Evolutionary conservation across 1,140 invertebrate genomes (phyloP), one percentile per base, ranked within the genome.

Genomic region (Andricus grossulariae): DNA sequence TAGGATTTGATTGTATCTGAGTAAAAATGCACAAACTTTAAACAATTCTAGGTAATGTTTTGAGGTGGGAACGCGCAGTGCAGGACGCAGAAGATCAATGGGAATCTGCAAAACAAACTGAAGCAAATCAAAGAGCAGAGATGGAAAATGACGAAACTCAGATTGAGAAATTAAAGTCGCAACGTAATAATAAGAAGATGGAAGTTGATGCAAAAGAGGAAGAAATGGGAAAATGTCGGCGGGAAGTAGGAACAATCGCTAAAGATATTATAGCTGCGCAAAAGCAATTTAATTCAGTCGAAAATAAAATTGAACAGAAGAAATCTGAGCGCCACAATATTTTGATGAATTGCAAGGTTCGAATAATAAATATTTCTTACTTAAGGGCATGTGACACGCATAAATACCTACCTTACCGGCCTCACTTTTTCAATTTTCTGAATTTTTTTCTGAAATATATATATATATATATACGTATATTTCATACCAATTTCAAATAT

Each of bases 31-130:
- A 10, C 10, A 45, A 45, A 45, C 39, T 45, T 10, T 10, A 45
- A 45, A 10, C 7, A 45, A 45, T 55, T 54, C 32, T 60, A 97
- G 96, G 96, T 82, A 98, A 98, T 92, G 97, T 99, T 60, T 94
- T 95, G 71, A 94, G 97, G 18, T 99, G 97, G 97, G 97, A 98
- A 88, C 94, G 97, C 71, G 94, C 96, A 18, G 97, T 98, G 21
- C 95, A 97, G 88, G 95, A 98, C 92, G 97, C 98, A 85, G 97
- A 99, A 88, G 96, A 97, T 90, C 97, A 98, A 85, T 92, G 99
- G 71, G 97, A 98, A 87, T 94, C 95, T 15, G 95, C 97, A 2
- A 95, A 96, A 80, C 95, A 97, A 87, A 95, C 97, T 7, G 98
- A 99, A 90, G 92, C 94, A 76, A 97, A 97, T 88, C 97, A 98